Conservation (phyloP, 2,113 vertebrate genomes). For the Anser brachyrhynchus region DNA sequence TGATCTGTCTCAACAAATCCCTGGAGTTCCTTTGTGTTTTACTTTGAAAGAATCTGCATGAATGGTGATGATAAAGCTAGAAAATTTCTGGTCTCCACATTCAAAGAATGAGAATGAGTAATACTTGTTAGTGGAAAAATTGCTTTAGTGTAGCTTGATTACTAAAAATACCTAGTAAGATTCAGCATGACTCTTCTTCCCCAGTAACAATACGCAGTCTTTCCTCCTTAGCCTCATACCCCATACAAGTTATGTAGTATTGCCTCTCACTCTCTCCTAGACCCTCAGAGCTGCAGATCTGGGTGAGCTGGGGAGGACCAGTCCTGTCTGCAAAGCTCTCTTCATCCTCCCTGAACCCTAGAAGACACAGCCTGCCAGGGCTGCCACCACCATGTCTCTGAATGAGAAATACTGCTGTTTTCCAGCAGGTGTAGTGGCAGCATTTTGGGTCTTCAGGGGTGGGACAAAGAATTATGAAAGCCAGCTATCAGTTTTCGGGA, state of each 20-base stretch:
- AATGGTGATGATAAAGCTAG: background rate
- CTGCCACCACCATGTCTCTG: background rate
- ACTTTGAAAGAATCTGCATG: background rate
- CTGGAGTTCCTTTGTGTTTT: background rate
- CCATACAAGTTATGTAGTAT: background rate
- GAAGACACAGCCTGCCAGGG: background rate
- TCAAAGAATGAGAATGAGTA: background rate
- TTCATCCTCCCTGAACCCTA: background rate
- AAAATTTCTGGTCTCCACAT: background rate
- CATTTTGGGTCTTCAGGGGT: background rate
- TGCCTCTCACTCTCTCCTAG: background rate
- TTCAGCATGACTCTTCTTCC: background rate
- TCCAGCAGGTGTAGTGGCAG: background rate
- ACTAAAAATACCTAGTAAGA: background rate
- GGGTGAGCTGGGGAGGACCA: too few relatives aligned
- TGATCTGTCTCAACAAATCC: background rate
- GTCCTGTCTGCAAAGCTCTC: background rate
- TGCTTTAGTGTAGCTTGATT: background rate
- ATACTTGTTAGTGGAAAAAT: background rate
- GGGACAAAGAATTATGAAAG: background rate
- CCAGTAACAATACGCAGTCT: too few relatives aligned
- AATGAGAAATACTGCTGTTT: background rate
- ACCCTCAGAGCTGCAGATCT: background rate
- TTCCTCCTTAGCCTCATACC: background rate
- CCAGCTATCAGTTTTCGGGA: background rate